These are phyloP conservation scores for Aviceda subcristata DNA, from an alignment of 2,113 vertebrate species.

Conservation along the genomic window DNA sequence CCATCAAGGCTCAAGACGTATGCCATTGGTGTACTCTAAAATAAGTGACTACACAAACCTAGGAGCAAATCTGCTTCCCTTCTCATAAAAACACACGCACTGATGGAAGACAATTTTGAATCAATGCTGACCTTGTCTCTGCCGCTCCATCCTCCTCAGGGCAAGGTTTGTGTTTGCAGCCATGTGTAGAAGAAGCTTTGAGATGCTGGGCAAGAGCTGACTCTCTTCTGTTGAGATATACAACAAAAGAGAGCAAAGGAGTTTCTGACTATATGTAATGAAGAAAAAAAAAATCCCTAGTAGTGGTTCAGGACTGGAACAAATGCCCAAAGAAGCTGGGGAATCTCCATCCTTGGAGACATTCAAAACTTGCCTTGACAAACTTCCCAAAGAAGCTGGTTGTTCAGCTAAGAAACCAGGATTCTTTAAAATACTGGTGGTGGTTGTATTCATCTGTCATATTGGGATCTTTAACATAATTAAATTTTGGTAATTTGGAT, in stretches of 20 bases:
- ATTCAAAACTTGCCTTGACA: neutral
- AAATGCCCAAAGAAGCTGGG: neutral
- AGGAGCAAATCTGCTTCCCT: neutral
- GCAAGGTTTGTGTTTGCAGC: neutral
- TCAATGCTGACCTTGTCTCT: too few species aligned
- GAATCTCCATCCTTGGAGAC: neutral
- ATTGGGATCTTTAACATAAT: neutral
- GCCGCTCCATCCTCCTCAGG: too few species aligned
- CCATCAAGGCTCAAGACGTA: neutral
- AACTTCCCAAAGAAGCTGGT: neutral
- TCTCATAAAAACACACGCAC: neutral
- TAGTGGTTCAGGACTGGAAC: neutral
- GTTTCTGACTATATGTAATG: neutral
- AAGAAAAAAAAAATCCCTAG: neutral
- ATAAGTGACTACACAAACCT: neutral
- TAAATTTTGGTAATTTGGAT: neutral
- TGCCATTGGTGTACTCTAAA: neutral
- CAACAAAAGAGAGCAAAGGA: neutral
- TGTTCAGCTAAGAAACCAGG: neutral
- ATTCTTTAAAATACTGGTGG: neutral
- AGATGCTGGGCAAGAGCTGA: neutral
- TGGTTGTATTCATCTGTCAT: neutral
- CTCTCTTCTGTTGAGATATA: neutral
- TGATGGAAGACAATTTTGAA: neutral
- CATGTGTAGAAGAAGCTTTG: neutral